Evolutionary conservation across 1,140 invertebrate species (phyloP).

Genomic region (Orchesella cincta): DNA sequence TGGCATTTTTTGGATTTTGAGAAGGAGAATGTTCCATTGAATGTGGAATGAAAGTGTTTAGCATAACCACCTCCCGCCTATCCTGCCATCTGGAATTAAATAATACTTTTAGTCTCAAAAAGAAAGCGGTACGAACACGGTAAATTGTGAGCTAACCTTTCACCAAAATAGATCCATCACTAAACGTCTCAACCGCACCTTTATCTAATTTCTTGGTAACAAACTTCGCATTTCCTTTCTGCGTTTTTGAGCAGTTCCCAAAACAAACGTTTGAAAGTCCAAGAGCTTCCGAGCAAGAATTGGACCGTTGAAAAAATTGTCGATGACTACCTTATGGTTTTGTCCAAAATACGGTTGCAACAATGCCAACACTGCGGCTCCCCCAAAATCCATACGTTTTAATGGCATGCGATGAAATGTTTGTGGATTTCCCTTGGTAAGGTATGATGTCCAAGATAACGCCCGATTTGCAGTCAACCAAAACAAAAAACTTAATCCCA

Average conservation of each 20-base stretch:
- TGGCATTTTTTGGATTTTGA: background rate
- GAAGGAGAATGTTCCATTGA: background rate
- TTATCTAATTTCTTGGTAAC: slow-evolving; percentile 4
- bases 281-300: slow-evolving; percentile 51
- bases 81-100: background rate
- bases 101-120: no score
- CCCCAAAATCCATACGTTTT: slow-evolving; percentile 53
- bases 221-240: slow-evolving; percentile 45
- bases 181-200: slow-evolving; percentile 7
- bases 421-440: slow-evolving; percentile 49
- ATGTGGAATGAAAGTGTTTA: background rate
- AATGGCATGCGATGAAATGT: slow-evolving; percentile 4
- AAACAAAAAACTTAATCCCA: slow-evolving; percentile 55
- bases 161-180: slow-evolving; percentile 1
- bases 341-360: slow-evolving; percentile 51
- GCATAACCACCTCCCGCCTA: background rate
- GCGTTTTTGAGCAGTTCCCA: slow-evolving; percentile 53
- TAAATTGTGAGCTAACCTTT: no score
- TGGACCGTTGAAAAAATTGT: slow-evolving; percentile 57
- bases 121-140: no score
- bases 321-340: slow-evolving; percentile 54
- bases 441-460: slow-evolving; percentile 53
- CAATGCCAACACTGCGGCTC: slow-evolving; percentile 53
- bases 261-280: slow-evolving; percentile 51
- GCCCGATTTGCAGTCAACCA: slow-evolving; percentile 51